A percentile compares a stretch with the other conserved stretches of the same genome.
Conservation (phyloP, 2,797 vertebrate species). For the Antrozous pallidus region DNA sequence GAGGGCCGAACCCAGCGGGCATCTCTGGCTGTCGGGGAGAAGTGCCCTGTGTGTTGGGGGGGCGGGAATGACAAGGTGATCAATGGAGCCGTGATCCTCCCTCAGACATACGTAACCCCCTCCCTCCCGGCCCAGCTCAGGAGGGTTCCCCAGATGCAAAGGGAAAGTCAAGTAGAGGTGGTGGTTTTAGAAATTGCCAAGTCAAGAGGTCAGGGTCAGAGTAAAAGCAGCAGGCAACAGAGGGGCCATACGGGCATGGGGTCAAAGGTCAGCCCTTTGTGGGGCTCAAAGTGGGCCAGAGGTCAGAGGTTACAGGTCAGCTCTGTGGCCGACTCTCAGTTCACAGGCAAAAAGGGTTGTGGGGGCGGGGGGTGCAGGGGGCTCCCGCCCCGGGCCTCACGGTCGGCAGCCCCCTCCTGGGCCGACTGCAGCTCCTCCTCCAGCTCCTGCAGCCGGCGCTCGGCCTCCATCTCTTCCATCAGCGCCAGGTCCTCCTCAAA, state of each 20-base stretch:
- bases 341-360: accelerated
- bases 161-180: not conserved
- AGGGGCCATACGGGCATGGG: not conserved
- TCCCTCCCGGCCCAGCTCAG: not conserved
- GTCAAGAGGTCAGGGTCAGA: not conserved
- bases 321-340: not conserved
- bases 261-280: not conserved
- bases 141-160: not conserved
- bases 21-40: conserved; percentile 84
- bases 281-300: not conserved
- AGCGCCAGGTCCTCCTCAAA: conserved; percentile 91
- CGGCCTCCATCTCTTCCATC: conserved; percentile 87
- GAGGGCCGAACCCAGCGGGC: conserved; percentile 88
- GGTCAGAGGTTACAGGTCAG: not conserved
- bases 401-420: conserved; percentile 84
- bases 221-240: not conserved
- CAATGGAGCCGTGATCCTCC: not conserved
- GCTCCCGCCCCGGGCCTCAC: conserved; percentile 60
- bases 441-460: conserved; percentile 85
- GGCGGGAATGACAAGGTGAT: not conserved
- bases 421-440: conserved; percentile 85
- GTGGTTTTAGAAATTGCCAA: not conserved
- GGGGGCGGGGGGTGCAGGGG: not conserved
- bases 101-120: not conserved
- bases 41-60: conserved; percentile 86